Evolutionary conservation across 2,113 vertebrate species (phyloP), one percentile per base, ranked within the genome.

Genomic region (Thalassoma bifasciatum): DNA sequence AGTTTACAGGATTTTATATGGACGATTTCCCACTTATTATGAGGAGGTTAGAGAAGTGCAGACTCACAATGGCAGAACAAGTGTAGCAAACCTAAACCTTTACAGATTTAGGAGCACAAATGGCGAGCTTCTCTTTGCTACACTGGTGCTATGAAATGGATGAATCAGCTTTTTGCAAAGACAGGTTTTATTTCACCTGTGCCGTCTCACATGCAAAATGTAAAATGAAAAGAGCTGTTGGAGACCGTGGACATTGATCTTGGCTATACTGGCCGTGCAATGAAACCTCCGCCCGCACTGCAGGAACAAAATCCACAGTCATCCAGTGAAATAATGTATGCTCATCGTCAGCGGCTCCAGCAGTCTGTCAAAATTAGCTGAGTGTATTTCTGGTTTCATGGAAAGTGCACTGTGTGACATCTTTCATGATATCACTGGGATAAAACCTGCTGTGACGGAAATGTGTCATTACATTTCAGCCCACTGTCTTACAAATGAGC

Each of bases 81-180:
- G 46, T 66, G 68, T 42, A 54, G 50, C 49, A 67, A 22, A 73
- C 8, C 3, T 38, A 66, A 72, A 60, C 67, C 54, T 53, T 60
- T 37, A 46, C 47, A 59, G 53, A 37, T 58, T 23, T 38, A 49
- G 42, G 10, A 44, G 40, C 50, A 62, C 26, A 47, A 54, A 21
- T 51, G 23, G 14, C 4, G 21, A 19, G 36, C n/a, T 26, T 66
- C 12, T 36, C 44, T 52, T 36, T 53, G 46, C 11, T 30, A 17
- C 42, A 34, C 8, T 44, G 23, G 1, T 42, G 19, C 23, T 5
- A 3, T 58, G 37, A 42, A 1, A 23, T 52, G 24, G 46, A 66
- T 14, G n/a, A 44, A 51, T 21, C 1, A 14, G 44, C 51, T 11
- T 37, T 17, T 54, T 56, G 38, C 16, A 57, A 4, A 8, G 23